phyloP scores from a whole-genome alignment of 2,888 invertebrate species.

The Eumacrocentrus americanus region DNA sequence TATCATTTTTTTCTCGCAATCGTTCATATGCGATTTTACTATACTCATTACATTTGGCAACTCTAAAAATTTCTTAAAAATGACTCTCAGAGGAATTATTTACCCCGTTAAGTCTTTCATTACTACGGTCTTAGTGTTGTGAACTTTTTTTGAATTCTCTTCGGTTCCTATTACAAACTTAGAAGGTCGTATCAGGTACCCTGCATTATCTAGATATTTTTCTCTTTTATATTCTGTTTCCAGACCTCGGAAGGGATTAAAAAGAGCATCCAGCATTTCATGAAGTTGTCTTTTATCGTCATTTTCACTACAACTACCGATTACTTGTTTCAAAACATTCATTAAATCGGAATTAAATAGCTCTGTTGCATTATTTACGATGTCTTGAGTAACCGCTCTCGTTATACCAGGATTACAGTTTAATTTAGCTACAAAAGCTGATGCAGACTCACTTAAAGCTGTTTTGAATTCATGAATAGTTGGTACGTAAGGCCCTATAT shows the following conservation, averaged over 20 bases:
- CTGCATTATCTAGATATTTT: background rate
- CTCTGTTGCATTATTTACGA: background rate
- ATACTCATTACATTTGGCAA: background rate
- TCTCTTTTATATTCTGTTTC: background rate
- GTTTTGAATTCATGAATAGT: background rate
- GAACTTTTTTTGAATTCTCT: no score
- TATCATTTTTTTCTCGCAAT: background rate
- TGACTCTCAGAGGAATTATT: background rate
- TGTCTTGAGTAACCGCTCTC: background rate
- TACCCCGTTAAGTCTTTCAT: background rate
- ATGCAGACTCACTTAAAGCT: background rate
- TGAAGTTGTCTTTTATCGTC: background rate
- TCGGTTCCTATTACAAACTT: background rate
- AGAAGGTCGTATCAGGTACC: background rate
- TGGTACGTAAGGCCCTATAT: no score
- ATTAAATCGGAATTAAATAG: background rate
- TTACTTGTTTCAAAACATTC: background rate
- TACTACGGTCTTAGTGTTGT: background rate
- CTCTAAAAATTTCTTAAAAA: background rate
- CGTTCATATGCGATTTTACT: background rate
- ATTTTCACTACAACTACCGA: background rate
- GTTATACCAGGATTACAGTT: background rate
- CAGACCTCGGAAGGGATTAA: background rate
- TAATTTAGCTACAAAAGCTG: background rate
- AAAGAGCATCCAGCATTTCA: background rate